Evolutionary conservation across 2,797 vertebrate species (phyloP).

Genomic region (Chloroceryle amazona): DNA sequence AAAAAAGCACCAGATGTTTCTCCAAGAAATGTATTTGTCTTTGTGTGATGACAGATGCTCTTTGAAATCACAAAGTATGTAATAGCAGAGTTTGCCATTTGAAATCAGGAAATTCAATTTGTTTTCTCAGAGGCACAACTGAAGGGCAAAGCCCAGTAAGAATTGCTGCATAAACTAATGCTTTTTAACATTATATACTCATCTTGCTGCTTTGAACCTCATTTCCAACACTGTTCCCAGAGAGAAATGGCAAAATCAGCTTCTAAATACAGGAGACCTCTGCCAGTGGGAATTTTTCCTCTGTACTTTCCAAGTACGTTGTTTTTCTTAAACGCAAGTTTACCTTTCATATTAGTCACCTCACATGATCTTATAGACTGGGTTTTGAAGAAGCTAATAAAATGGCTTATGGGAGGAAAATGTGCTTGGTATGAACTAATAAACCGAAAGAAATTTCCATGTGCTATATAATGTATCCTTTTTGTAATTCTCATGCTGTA

Average conservation of each 20-base stretch:
- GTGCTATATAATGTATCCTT: neutral
- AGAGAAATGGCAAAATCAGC: conserved; percentile 9
- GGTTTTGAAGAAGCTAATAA: neutral
- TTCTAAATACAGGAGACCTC: conserved; percentile 11
- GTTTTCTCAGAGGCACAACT: conserved; percentile 71
- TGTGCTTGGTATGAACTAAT: neutral
- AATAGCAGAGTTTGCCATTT: conserved; percentile 81
- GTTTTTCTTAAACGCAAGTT: neutral
- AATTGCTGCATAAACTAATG: conserved; percentile 54
- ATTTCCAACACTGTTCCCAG: conserved; percentile 15
- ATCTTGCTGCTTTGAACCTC: conserved; percentile 50
- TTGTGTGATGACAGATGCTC: conserved; percentile 84
- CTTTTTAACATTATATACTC: conserved; percentile 52
- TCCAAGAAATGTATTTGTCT: conserved; percentile 84
- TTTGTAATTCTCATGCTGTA: neutral
- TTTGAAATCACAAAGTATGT: conserved; percentile 84
- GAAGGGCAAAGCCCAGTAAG: conserved; percentile 72
- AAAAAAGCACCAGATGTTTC: conserved; percentile 86
- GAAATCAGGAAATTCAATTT: conserved; percentile 83
- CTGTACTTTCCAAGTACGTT: neutral
- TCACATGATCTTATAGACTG: neutral
- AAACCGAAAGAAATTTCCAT: neutral
- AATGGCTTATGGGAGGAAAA: neutral
- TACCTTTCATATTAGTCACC: neutral
- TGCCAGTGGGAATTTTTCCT: neutral